These are phyloP conservation scores for Eublepharis macularius DNA, from an alignment of 2,113 vertebrate species.

Conservation along the genomic window DNA sequence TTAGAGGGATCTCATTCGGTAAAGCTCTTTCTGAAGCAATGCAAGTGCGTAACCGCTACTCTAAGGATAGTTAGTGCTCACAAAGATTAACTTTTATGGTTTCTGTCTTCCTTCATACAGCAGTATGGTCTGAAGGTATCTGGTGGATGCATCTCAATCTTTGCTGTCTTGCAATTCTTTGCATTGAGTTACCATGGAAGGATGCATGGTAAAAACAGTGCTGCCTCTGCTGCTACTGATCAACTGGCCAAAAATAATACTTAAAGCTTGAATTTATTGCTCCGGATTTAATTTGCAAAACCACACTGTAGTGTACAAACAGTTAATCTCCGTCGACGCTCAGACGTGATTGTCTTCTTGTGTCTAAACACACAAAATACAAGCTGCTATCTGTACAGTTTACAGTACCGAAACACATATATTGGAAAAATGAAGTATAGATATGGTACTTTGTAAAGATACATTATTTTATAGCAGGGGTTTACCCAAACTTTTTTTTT, in stretches of 20 bases:
- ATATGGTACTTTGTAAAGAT: conserved; percentile 98
- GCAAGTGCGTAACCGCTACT: conserved; percentile 73
- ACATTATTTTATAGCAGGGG: conserved; percentile 97
- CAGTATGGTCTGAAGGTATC: conserved; percentile 56
- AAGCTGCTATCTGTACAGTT: conserved; percentile 92
- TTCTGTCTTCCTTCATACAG: conserved; percentile 58
- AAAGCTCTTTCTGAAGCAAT: conserved; percentile 73
- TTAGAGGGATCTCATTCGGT: conserved; percentile 60
- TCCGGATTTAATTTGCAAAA: conserved; percentile 85
- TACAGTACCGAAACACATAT: conserved; percentile 96
- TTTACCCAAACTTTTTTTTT: conserved; percentile 81
- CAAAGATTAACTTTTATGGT: conserved; percentile 60
- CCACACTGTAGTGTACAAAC: conserved; percentile 78
- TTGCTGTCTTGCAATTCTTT: conserved; percentile 62
- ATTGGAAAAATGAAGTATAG: conserved; percentile 96
- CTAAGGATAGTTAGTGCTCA: conserved; percentile 71
- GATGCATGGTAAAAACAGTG: conserved; percentile 63
- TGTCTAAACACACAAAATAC: conserved; percentile 91
- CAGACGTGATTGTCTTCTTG: conserved; percentile 98
- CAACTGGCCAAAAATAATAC: conserved; percentile 78
- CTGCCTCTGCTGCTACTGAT: conserved; percentile 70
- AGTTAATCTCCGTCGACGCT: conserved; percentile 81
- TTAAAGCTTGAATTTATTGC: conserved; percentile 95
- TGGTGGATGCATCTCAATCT: conserved; percentile 53
- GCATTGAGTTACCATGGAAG: conserved; percentile 70